These are phyloP conservation scores for Drosophila nr. perissopoda DNA, from an alignment of 2,888 invertebrate species.

Conservation along the genomic window DNA sequence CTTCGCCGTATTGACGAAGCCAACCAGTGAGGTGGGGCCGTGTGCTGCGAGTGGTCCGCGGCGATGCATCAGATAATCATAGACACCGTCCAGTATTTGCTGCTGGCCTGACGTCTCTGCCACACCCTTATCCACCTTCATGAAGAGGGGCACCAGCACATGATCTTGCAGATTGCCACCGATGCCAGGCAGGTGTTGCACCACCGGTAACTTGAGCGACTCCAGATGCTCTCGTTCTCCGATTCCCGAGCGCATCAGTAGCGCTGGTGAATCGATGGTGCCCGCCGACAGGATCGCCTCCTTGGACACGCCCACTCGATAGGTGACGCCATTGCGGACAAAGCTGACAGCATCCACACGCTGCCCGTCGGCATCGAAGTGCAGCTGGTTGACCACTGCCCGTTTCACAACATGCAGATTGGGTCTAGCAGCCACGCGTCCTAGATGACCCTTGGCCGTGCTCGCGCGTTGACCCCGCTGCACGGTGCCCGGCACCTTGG, in stretches of 20 bases:
- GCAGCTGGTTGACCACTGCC: constrained; percentile 86
- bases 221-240: constrained; percentile 74
- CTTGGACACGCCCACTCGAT: constrained; percentile 59
- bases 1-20: constrained; percentile 86
- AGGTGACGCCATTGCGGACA: constrained; percentile 85
- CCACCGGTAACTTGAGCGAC: constrained; percentile 62
- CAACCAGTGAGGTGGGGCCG: constrained; percentile 85
- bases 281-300: constrained; percentile 83
- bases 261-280: constrained; percentile 80
- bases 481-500: constrained; percentile 85
- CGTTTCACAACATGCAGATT: constrained; percentile 88
- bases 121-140: constrained; percentile 83
- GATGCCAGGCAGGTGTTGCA: constrained; percentile 84
- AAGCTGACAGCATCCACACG: constrained; percentile 85
- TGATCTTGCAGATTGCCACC: constrained; percentile 93
- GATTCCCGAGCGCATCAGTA: constrained; percentile 83
- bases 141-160: constrained; percentile 86
- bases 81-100: constrained; percentile 73
- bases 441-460: constrained; percentile 90
- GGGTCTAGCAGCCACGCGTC: constrained; percentile 84
- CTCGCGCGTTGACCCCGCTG: constrained; percentile 90
- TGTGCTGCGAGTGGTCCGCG: constrained; percentile 86
- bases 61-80: constrained; percentile 86
- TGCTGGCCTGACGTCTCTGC: constrained; percentile 62
- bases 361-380: constrained; percentile 85